A percentile compares a stretch with the other conserved stretches of the same genome.
Conservation (phyloP, 2,797 vertebrate genomes). For the Siniperca obscura region DNA sequence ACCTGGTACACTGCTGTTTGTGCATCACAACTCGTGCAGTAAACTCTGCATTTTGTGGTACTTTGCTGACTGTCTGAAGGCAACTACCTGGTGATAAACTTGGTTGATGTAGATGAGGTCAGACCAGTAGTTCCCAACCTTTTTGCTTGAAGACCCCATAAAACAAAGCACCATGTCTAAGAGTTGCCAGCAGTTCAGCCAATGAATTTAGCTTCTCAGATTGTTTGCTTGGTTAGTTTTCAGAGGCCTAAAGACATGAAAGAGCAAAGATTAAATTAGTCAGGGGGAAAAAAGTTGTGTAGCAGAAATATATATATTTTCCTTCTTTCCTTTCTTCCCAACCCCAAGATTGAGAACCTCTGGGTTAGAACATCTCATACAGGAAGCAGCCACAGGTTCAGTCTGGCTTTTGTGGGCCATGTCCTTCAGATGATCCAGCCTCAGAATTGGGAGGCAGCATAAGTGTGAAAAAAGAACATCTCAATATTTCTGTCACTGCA, state of each 20-base stretch:
- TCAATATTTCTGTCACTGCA: slow-evolving; percentile 24
- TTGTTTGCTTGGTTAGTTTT: background rate
- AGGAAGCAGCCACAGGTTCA: background rate
- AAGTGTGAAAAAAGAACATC: background rate
- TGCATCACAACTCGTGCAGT: background rate
- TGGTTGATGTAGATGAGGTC: background rate
- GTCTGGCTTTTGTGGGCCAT: background rate
- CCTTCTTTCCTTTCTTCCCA: background rate
- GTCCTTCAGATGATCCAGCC: background rate
- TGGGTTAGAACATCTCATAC: background rate
- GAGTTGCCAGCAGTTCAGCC: background rate
- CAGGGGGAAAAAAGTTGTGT: background rate
- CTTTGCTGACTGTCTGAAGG: background rate
- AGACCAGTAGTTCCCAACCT: background rate
- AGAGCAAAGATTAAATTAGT: background rate
- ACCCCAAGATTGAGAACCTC: background rate
- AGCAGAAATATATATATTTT: no score
- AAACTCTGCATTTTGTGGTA: background rate
- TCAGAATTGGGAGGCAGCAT: background rate
- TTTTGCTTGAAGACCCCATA: background rate
- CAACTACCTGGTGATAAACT: background rate
- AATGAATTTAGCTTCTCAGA: background rate
- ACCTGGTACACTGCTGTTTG: background rate
- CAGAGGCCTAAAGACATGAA: background rate
- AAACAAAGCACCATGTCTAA: background rate